Conservation (phyloP, 2,113 vertebrate genomes). For the Xenopus borealis region DNA sequence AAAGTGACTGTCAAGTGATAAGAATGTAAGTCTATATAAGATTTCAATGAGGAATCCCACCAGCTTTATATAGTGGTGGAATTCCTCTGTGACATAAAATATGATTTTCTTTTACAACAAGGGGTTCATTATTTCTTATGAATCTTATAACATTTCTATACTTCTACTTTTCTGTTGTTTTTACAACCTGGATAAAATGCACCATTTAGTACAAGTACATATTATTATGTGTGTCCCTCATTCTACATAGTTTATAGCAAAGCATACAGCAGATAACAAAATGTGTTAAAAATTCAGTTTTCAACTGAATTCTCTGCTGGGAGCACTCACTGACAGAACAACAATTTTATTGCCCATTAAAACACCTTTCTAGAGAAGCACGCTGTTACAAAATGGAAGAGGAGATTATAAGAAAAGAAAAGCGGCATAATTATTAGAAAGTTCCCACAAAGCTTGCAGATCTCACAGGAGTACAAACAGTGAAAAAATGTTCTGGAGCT, state of each 20-base stretch:
- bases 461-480: constrained; percentile 8
- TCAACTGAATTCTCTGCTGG: neutral
- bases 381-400: neutral
- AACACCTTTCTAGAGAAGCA: neutral
- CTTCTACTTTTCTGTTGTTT: no score
- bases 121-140: no score
- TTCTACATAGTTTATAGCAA: constrained; percentile 35
- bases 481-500: neutral
- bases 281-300: neutral
- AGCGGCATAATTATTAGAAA: constrained; percentile 1
- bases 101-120: no score
- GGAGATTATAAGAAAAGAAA: constrained; percentile 4
- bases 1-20: no score
- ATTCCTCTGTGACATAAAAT: no score
- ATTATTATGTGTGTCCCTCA: neutral
- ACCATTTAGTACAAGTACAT: no score
- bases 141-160: no score
- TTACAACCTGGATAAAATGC: no score
- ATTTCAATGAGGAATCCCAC: no score
- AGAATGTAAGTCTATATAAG: no score
- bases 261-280: neutral
- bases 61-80: no score
- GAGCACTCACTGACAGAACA: neutral
- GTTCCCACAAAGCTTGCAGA: constrained; percentile 2
- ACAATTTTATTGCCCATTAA: neutral